Conservation (phyloP, 2,113 vertebrate species). For the Triplophysa dalaica region DNA sequence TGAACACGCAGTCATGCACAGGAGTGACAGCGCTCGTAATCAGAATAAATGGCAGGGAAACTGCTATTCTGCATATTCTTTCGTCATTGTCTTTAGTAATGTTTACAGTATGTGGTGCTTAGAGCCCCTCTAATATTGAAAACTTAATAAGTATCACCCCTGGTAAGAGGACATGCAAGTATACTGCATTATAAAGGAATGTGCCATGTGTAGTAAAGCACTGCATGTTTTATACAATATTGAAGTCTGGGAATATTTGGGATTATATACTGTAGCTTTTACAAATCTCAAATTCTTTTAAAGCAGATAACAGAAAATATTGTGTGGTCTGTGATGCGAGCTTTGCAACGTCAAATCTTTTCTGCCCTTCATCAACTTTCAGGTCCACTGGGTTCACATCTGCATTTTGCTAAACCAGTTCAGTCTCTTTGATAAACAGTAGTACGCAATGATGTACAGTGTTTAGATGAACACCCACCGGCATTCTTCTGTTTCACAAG, state of each 20-base stretch:
- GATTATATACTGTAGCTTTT: not conserved
- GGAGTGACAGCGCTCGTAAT: too few relatives aligned
- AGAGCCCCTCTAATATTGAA: too few relatives aligned
- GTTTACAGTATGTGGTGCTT: too few relatives aligned
- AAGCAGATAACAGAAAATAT: slow-evolving; percentile 8
- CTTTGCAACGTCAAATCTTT: not conserved
- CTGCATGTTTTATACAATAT: not conserved
- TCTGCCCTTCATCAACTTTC: not conserved
- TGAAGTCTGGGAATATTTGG: not conserved
- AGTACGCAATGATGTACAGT: not conserved
- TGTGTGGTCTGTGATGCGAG: not conserved
- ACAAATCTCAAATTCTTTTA: not conserved
- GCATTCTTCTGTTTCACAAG: not conserved
- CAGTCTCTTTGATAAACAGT: not conserved
- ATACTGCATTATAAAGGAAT: too few relatives aligned
- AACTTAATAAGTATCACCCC: too few relatives aligned
- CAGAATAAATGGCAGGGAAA: too few relatives aligned
- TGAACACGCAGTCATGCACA: too few relatives aligned
- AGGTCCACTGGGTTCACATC: not conserved
- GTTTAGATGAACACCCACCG: not conserved
- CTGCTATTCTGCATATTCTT: too few relatives aligned
- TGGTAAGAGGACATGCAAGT: too few relatives aligned
- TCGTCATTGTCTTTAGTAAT: too few relatives aligned
- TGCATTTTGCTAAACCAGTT: not conserved
- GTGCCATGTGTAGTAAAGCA: not conserved